Conservation (phyloP, 2,888 invertebrate genomes). For the Pteria penguin region DNA sequence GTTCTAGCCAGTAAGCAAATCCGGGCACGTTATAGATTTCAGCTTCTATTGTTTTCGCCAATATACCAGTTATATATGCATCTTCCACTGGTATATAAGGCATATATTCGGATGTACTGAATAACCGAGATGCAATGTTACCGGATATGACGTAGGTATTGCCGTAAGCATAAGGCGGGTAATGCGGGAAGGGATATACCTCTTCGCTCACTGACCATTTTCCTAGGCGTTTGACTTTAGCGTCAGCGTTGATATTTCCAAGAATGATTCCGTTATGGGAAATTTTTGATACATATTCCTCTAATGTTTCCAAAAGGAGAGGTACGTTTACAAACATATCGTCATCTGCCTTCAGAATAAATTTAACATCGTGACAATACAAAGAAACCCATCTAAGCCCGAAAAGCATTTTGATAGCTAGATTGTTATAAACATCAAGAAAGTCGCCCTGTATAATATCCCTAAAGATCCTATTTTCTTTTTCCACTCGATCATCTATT, state of each 20-base stretch:
- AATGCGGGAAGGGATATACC: constrained; percentile 52
- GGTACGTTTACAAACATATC: constrained; percentile 57
- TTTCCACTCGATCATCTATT: constrained; percentile 32
- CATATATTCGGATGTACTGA: constrained; percentile 54
- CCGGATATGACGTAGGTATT: constrained; percentile 62
- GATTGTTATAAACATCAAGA: constrained; percentile 52
- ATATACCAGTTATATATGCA: constrained; percentile 67
- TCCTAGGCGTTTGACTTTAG: constrained; percentile 53
- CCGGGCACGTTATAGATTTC: constrained; percentile 49
- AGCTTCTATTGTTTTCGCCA: constrained; percentile 55
- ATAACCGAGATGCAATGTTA: constrained; percentile 51
- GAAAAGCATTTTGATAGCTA: constrained; percentile 53
- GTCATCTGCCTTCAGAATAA: constrained; percentile 58
- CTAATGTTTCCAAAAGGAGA: constrained; percentile 42
- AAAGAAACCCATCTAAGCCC: constrained; percentile 55
- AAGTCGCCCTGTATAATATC: constrained; percentile 61
- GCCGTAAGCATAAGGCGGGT: constrained; percentile 63
- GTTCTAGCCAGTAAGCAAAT: constrained; percentile 64
- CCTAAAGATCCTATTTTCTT: constrained; percentile 46
- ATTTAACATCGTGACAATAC: constrained; percentile 51
- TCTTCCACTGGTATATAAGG: constrained; percentile 67
- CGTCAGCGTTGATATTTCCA: constrained; percentile 43
- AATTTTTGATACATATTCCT: constrained; percentile 29
- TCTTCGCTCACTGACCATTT: constrained; percentile 55
- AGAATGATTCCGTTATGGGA: constrained; percentile 48